Conservation (phyloP, 2,888 invertebrate genomes). For the Eledona agricola region DNA sequence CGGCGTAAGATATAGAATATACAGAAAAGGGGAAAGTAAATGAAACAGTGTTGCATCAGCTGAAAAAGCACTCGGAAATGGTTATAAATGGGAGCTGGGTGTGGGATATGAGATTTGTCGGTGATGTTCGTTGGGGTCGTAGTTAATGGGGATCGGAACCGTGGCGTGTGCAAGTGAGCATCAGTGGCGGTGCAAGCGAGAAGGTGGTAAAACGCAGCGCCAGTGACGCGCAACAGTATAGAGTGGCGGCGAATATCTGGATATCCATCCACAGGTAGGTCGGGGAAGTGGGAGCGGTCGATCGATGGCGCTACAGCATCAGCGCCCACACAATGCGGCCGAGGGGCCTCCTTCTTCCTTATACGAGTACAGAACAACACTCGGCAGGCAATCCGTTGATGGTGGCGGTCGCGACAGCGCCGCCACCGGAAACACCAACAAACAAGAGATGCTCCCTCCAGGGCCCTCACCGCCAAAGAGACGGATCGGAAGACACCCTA, state of each 20-base stretch:
- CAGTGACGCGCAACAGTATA: constrained; percentile 45
- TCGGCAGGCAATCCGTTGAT: constrained; percentile 37
- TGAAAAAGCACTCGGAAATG: no score
- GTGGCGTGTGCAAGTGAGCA: constrained; percentile 11
- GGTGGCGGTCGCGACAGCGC: constrained; percentile 32
- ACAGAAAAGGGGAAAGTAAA: no score
- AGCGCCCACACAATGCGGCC: constrained; percentile 58
- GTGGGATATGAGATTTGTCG: no score
- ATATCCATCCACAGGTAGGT: constrained; percentile 50
- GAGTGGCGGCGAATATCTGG: constrained; percentile 35
- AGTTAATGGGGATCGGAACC: no score
- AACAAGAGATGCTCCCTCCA: no score
- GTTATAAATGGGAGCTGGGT: no score
- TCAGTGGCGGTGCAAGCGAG: constrained; percentile 33
- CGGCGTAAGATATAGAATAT: no score
- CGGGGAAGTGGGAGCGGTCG: constrained; percentile 52
- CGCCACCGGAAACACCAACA: no score
- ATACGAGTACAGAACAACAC: constrained; percentile 34
- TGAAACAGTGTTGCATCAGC: no score
- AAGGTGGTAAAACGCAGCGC: constrained; percentile 21
- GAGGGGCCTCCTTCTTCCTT: constrained; percentile 43
- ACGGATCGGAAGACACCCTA: no score
- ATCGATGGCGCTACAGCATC: constrained; percentile 51
- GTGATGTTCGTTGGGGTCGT: no score
- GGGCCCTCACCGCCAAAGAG: no score